phyloP scores from a whole-genome alignment of 2,113 vertebrate genomes.

The Ramphastos sulfuratus region DNA sequence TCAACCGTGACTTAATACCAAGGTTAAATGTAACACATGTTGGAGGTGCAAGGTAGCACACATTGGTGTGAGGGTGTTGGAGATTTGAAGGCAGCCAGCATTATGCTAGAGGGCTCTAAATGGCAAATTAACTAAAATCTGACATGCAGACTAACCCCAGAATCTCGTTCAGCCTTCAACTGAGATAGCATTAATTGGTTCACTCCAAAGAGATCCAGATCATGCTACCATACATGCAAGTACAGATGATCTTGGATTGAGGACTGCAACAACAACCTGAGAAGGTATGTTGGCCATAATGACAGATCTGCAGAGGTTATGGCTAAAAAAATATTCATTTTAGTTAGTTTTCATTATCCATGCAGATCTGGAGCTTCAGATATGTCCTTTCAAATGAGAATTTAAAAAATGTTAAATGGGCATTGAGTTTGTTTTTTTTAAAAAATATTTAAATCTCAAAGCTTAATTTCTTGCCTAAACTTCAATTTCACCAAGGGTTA shows the following conservation, averaged over 20 bases:
- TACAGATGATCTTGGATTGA: neutral
- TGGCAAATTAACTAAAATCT: neutral
- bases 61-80: neutral
- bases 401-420: neutral
- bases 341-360: neutral
- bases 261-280: neutral
- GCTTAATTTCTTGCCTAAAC: neutral
- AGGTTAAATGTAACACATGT: neutral
- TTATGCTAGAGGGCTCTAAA: neutral
- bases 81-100: neutral
- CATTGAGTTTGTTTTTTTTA: too few relatives aligned
- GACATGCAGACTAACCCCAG: neutral
- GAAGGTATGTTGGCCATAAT: neutral
- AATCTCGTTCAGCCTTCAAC: neutral
- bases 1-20: neutral
- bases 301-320: neutral
- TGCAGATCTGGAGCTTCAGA: neutral
- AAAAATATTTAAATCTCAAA: neutral
- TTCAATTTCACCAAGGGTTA: neutral
- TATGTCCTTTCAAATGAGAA: neutral
- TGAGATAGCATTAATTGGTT: neutral
- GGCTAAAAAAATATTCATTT: neutral
- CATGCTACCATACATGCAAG: neutral
- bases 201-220: neutral
- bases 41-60: neutral